Evolutionary conservation across 2,797 vertebrate species (phyloP), one percentile per base, ranked within the genome.

Genomic region (Arctocebus calabarensis): DNA sequence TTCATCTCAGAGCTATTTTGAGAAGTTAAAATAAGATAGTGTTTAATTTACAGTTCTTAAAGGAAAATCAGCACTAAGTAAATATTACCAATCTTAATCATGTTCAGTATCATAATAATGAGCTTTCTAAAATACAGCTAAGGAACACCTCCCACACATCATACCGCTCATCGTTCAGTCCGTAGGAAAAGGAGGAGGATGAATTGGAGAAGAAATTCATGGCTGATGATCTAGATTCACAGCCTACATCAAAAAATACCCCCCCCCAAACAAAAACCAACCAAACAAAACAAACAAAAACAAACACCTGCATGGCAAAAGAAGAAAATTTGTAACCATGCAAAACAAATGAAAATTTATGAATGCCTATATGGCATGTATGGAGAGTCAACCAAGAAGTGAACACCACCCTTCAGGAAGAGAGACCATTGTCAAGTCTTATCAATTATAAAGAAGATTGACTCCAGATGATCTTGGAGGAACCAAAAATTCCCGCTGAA

Each of bases 21-120:
- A 90, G 25, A 8, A 8, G 8, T 91, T 91, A 84, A 93, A 87
- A 70, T 94, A 88, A 55, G 45, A 84, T 43, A 78, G 91, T 79
- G 8, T 92, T 94, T 93, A 88, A 83, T n/a, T 91, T 62, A 85
- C 12, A 48, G 10, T 83, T 91, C 70, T 95, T 55, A 85, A 78
- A 70, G 91, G 75, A 82, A 92, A 89, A 10, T 55, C 92, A 17
- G n/a, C 14, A 75, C 52, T 48, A 68, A 93, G 64, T 88, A 92
- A 93, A 90, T 86, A 92, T 85, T 90, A 92, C 87, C 61, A 59
- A 14, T 95, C 62, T 93, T 79, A 91, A 91, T 94, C 84, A 81
- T 70, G 64, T 68, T 90, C 70, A 29, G 14, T 32, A 59, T 90
- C 74, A 84, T 7, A 90, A 77, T 84, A 55, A 81, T 27, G 55